Evolutionary conservation across 23 tunicate genomes (phyloP).

Genomic region (Halocynthia aurantium): DNA sequence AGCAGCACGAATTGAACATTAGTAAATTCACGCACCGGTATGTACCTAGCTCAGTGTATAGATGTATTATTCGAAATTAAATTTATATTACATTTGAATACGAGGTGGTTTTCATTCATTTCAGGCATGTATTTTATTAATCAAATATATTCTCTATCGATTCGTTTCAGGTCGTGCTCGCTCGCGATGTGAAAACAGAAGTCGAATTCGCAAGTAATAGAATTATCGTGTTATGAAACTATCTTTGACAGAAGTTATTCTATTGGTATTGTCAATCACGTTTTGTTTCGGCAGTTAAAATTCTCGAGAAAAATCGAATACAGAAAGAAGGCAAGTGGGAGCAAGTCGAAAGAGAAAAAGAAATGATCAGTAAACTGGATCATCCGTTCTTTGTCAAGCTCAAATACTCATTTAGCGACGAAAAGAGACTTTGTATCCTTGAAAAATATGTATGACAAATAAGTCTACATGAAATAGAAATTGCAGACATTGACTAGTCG

Average conservation of each 20-base stretch:
- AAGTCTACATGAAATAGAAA: too few species aligned
- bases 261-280: not conserved
- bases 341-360: conserved; percentile 37
- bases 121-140: not conserved
- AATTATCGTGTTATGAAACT: not conserved
- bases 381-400: conserved; percentile 67
- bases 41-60: too few species aligned
- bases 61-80: too few species aligned
- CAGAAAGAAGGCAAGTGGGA: conserved; percentile 13
- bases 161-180: conserved; percentile 10
- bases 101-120: not conserved
- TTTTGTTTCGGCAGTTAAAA: conserved; percentile 33
- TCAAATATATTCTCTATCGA: too few species aligned
- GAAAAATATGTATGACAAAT: not conserved
- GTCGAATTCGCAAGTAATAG: conserved; percentile 22
- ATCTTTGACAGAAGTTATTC: not conserved
- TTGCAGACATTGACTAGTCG: too few species aligned
- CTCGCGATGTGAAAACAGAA: conserved; percentile 16
- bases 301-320: conserved; percentile 31
- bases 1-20: too few species aligned
- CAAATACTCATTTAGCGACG: conserved; percentile 36
- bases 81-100: too few species aligned
- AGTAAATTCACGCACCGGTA: too few species aligned
- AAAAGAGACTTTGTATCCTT: conserved; percentile 65
- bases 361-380: conserved; percentile 25